Base-by-base conservation (phyloP, 2,797 vertebrate species). In the Anguilla pacifica region DNA sequence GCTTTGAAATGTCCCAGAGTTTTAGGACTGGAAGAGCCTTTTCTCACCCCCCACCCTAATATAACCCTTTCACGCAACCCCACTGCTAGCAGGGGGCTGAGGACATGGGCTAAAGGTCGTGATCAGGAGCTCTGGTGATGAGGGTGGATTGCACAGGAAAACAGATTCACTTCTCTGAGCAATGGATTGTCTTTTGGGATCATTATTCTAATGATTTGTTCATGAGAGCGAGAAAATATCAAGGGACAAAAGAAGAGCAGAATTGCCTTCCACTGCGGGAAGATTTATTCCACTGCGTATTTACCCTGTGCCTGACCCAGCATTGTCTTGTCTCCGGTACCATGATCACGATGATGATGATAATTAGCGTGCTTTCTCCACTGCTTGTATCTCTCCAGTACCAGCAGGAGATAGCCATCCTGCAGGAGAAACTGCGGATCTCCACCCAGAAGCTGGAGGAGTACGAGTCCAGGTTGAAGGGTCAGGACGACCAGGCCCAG, bases 381-480 rank as follows among this genome's bases (percentile, higher is more conserved):
- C 39, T 31, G 28, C 25, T 55, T 70, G 28, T 86, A 86, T 46
- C 0, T n/a, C 92, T 85, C 86, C 94, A 98, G 98, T 97, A 97
- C 94, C 96, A 98, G 95, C 97, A 99, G 95, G 98, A 99, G 94
- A 96, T 99, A 7, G 95, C 96, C 0, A 91, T 98, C 94, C 97
- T 99, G 90, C 98, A 99, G 95, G 99, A 99, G 93, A 98, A 98
- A 93, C 95, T 99, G 89, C 96, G 98, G 2, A 94, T 97, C 86
- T 99, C 98, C 1, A 97, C 97, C 92, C 98, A 98, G 96, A 99
- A 98, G 95, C 97, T 99, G 93, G 98, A 99, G 91, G 98, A 99
- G 61, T 99, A 99, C 0, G 98, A 99, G 93, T 96, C 95, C 2
- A 96, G 98, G 11, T 97, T 98, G 94, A 98, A 98, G 92, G 97